Base-by-base conservation (phyloP, 2,113 vertebrate genomes). In the Manacus vitellinus region DNA sequence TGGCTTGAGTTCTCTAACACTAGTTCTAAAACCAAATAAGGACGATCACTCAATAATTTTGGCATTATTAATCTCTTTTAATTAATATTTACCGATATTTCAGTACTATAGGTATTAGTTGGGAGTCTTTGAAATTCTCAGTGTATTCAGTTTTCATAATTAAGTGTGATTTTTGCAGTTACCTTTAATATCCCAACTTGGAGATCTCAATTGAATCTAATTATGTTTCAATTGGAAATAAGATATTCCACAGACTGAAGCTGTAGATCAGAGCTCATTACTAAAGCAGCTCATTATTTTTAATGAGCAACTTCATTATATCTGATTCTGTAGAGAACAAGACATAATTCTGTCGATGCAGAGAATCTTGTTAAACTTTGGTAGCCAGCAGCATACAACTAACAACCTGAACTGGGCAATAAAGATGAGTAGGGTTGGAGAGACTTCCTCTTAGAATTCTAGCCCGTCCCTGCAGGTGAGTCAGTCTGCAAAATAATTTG, bases 231-330 rank as follows among this genome's bases (percentile, higher is more conserved):
- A 70, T 87, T 97, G 97, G 82, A 98, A 98, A 97, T 85, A 95
- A 97, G 81, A 76, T 97, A 85, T 95, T 97, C 95, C 47, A 49
- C 81, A 97, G 88, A 88, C 71, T 91, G 76, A 94, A 94, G 68
- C 73, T 97, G 85, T 97, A 97, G 95, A 98, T 98, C 95, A 97
- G 94, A 82, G 82, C 88, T 98, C 89, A 96, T 98, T 98, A 97
- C 73, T 96, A 95, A 97, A 78, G 68, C 79, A 94, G 94, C 94
- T 98, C 96, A 95, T 98, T 98, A 98, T 98, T 98, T 98, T 98
- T 98, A 98, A 98, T 97, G 97, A 98, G 93, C 54, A 97, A 97
- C 95, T 98, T 94, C 83, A 97, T 97, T 97, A 97, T 96, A 97
- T 97, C 94, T 95, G 88, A 94, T 97, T 98, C 93, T 97, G 54